Conservation (phyloP, 2,888 invertebrate genomes). For the Gasteruption jaculator region DNA sequence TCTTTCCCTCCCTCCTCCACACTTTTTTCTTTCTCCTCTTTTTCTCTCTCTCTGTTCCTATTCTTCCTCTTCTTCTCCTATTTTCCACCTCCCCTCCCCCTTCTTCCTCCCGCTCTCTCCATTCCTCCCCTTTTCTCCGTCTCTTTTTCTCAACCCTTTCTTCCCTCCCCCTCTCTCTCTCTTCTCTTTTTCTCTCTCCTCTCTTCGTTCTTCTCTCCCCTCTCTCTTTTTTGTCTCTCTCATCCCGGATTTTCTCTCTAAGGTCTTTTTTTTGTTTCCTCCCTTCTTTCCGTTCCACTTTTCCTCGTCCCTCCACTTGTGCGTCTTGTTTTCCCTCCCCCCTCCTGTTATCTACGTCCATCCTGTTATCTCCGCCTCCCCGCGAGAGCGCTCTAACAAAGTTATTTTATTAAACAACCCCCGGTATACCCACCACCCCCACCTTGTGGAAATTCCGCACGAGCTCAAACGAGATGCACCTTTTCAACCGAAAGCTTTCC, state of each 20-base stretch:
- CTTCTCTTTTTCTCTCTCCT: conserved; percentile 26
- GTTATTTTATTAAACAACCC: no score
- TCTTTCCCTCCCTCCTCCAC: conserved; percentile 8
- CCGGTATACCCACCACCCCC: no score
- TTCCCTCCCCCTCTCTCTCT: conserved; percentile 7
- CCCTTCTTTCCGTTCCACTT: conserved; percentile 6
- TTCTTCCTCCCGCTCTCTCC: conserved; percentile 1
- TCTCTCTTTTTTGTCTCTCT: conserved; percentile 15
- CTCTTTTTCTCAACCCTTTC: conserved; percentile 6
- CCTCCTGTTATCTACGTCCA: conserved; percentile 14
- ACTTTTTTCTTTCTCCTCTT: neutral
- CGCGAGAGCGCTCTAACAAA: no score
- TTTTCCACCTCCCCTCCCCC: neutral
- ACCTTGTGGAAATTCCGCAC: no score
- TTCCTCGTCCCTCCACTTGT: neutral
- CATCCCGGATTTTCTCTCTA: conserved; percentile 14
- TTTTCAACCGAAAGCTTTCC: no score
- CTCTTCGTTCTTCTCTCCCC: neutral
- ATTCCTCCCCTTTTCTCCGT: neutral
- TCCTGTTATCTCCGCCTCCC: no score
- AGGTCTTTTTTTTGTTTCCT: conserved; percentile 10
- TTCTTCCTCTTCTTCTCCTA: neutral
- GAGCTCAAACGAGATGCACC: no score
- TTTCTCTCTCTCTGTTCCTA: neutral
- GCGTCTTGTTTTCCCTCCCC: conserved; percentile 4